Evolutionary conservation across 1,140 invertebrate species (phyloP).

Genomic region (Bathynomus jamesi): DNA sequence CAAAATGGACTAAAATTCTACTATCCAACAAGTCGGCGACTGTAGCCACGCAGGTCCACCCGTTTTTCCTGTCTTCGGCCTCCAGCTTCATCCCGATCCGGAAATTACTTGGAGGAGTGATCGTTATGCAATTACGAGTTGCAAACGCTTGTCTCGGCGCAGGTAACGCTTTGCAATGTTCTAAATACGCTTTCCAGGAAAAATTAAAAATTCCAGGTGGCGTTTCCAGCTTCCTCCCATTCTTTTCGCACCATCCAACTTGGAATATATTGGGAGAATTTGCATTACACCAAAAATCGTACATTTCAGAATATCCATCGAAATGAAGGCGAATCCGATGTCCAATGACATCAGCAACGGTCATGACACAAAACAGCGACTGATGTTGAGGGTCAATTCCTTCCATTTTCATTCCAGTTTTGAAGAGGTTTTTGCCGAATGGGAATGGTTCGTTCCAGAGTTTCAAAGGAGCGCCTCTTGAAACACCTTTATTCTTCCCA

Average conservation of each 20-base stretch:
- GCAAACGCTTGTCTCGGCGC: constrained; percentile 71
- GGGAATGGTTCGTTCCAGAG: constrained; percentile 70
- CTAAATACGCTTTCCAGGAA: constrained; percentile 76
- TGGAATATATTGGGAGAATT: constrained; percentile 87
- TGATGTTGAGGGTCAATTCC: constrained; percentile 88
- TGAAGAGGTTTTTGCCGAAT: constrained; percentile 49
- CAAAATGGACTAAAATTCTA: constrained; percentile 83
- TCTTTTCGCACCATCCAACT: constrained; percentile 83
- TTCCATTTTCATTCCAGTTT: constrained; percentile 82
- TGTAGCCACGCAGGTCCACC: constrained; percentile 71
- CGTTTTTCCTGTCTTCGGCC: constrained; percentile 86
- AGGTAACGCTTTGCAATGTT: constrained; percentile 61
- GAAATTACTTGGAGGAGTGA: constrained; percentile 47
- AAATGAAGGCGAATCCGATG: constrained; percentile 78
- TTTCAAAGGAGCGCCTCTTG: constrained; percentile 63
- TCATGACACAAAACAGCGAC: constrained; percentile 77
- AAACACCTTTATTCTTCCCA: constrained; percentile 45
- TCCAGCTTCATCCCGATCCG: constrained; percentile 87
- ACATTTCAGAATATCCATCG: constrained; percentile 79
- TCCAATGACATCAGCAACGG: constrained; percentile 68
- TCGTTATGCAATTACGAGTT: constrained; percentile 43
- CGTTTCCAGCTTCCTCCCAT: constrained; percentile 61
- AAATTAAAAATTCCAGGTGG: constrained; percentile 68
- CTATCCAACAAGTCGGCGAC: constrained; percentile 46
- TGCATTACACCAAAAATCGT: constrained; percentile 91